Evolutionary conservation across 2,113 vertebrate genomes (phyloP).

Genomic region (Phaethornis superciliosus): DNA sequence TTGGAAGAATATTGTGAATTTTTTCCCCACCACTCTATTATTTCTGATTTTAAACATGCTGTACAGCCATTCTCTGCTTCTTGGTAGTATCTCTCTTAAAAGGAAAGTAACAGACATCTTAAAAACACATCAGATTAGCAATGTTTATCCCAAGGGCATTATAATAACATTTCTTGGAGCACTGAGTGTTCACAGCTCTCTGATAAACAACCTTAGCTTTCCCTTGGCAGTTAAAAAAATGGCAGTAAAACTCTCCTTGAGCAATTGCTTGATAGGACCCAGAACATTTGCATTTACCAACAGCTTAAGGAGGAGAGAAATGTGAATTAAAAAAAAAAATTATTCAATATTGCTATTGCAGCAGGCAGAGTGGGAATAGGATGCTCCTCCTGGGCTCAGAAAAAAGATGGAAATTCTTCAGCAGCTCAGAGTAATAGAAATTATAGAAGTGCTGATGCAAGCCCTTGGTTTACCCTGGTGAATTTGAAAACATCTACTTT

Average conservation of each 20-base stretch:
- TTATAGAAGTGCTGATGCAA: neutral
- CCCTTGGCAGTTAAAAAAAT: neutral
- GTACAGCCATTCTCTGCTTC: neutral
- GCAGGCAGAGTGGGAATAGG: neutral
- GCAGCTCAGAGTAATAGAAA: neutral
- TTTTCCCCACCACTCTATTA: neutral
- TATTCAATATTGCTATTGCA: neutral
- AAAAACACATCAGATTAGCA: slow-evolving; percentile 24
- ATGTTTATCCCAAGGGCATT: slow-evolving; percentile 19
- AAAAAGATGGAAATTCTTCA: neutral
- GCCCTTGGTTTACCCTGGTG: neutral
- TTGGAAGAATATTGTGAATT: neutral
- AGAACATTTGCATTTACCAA: slow-evolving; percentile 6
- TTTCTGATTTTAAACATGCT: slow-evolving; percentile 18
- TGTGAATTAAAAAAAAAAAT: neutral
- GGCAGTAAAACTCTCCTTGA: neutral
- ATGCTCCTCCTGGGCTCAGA: neutral
- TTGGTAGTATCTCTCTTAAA: neutral
- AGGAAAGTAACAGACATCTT: neutral
- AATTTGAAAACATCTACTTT: neutral
- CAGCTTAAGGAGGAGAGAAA: neutral
- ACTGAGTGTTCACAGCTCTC: slow-evolving; percentile 4
- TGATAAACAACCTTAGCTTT: slow-evolving; percentile 28
- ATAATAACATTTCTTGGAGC: slow-evolving; percentile 15
- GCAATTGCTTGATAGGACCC: neutral